These are phyloP conservation scores for Drosophila pseudoobscura DNA, from an alignment of 1,140 invertebrate species.

Conservation along the genomic window DNA sequence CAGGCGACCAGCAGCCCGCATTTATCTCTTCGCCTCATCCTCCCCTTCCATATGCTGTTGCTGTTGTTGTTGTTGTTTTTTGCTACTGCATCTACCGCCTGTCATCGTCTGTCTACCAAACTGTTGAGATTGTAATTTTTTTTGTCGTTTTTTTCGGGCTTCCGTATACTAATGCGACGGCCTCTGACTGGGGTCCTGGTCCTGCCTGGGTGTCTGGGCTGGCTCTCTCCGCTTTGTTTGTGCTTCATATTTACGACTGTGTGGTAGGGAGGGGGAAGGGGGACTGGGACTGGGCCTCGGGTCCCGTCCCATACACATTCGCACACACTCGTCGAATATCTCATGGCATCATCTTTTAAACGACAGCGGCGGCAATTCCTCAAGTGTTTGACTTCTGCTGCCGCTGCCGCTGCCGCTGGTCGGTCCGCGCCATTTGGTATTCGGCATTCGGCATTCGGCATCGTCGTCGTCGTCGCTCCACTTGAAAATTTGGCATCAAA, in stretches of 20 bases:
- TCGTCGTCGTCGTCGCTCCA: conserved; percentile 54
- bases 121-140: conserved; percentile 70
- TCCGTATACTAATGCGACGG: conserved; percentile 74
- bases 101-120: conserved; percentile 72
- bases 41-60: too few species aligned
- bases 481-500: conserved; percentile 82
- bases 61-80: too few species aligned
- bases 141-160: conserved; percentile 37
- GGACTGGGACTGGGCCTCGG: conserved; percentile 5
- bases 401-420: conserved; percentile 36
- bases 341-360: conserved; percentile 80
- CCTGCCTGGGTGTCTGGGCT: conserved; percentile 35
- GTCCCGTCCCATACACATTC: conserved; percentile 18
- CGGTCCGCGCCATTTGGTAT: not conserved
- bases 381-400: conserved; percentile 62
- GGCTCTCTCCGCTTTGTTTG: conserved; percentile 55
- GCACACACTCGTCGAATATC: conserved; percentile 59
- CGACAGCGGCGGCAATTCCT: conserved; percentile 78
- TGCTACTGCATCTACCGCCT: conserved; percentile 37
- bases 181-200: conserved; percentile 32
- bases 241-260: conserved; percentile 78
- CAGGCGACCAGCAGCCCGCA: too few species aligned
- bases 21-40: too few species aligned
- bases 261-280: conserved; percentile 8
- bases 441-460: conserved; percentile 10